Conservation (phyloP, 2,797 vertebrate species). For the Hafferia zeledoni region DNA sequence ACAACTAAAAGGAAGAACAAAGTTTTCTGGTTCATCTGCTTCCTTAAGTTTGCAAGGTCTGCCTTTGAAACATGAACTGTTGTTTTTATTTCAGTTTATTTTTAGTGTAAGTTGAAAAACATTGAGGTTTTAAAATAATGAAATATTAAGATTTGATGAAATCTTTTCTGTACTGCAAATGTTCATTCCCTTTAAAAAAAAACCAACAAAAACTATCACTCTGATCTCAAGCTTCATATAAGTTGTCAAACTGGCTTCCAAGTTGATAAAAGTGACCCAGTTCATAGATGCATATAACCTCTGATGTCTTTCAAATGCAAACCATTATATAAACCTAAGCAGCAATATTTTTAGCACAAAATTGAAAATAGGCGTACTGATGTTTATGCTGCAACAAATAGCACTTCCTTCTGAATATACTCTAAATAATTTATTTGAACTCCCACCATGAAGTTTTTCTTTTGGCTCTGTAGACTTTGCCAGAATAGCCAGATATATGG, state of each 20-base stretch:
- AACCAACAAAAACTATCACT: background rate
- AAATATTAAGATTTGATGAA: background rate
- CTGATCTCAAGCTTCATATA: background rate
- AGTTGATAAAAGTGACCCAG: background rate
- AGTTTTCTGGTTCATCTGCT: background rate
- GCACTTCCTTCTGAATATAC: background rate
- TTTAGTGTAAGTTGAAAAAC: background rate
- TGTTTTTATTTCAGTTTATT: background rate
- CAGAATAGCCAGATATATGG: background rate
- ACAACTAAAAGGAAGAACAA: background rate
- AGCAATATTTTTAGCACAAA: background rate
- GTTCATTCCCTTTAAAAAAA: background rate
- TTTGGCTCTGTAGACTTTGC: background rate
- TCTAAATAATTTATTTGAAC: background rate
- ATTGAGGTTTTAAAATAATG: background rate
- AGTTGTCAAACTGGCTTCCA: background rate
- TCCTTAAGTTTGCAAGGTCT: background rate
- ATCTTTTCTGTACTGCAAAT: background rate
- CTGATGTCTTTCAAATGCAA: background rate
- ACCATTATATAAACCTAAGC: constrained; percentile 14
- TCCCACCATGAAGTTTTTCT: background rate
- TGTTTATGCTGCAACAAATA: background rate
- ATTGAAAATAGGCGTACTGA: background rate
- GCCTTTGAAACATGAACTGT: background rate
- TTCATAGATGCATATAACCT: background rate